Evolutionary conservation across 2,888 invertebrate species (phyloP), one percentile per base, ranked within the genome.

Genomic region (Epistrophe grossulariae): DNA sequence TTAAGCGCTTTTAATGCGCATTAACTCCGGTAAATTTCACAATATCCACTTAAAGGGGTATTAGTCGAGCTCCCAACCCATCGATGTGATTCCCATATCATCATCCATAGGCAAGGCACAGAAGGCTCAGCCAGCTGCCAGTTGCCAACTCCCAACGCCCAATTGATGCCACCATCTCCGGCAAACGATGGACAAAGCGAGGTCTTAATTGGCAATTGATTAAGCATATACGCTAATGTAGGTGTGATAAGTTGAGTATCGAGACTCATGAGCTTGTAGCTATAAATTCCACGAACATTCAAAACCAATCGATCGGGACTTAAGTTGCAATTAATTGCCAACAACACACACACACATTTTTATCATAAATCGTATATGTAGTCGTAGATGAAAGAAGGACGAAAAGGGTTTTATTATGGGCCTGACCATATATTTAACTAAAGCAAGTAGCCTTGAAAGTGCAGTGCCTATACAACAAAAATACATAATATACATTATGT

Each of bases 21-120:
- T 85, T 85, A 82, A 82, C 85, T 82, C 78, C 73, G 78, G 82
- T 85, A 79, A 79, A 87, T 87, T 87, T 87, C 79, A 72, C 83
- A 79, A 83, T 79, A 87, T 83, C 87, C 87, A 79, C 83, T 87
- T 87, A 83, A 87, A 79, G 79, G 74, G 71, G 87, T 48, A 87
- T 87, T 83, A 87, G 76, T 64, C 52, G 50, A 43, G 55, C 64
- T 40, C 50, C 62, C 40, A 62, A 15, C 28, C 55, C n/a, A n/a
- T n/a, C n/a, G n/a, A 55, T 24, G 15, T 13, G 52, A 15, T 50
- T 50, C 50, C 52, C 52, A 24, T 7, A 5, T 4, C 31, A 31
- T 31, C 35, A 31, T 31, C 31, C n/a, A n/a, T n/a, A 31, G 31
- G 31, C 31, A 31, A 31, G 31, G 31, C 5, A n/a, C n/a, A 31